Base-by-base conservation (phyloP, 2,888 invertebrate species). In the Andricus curvator region DNA sequence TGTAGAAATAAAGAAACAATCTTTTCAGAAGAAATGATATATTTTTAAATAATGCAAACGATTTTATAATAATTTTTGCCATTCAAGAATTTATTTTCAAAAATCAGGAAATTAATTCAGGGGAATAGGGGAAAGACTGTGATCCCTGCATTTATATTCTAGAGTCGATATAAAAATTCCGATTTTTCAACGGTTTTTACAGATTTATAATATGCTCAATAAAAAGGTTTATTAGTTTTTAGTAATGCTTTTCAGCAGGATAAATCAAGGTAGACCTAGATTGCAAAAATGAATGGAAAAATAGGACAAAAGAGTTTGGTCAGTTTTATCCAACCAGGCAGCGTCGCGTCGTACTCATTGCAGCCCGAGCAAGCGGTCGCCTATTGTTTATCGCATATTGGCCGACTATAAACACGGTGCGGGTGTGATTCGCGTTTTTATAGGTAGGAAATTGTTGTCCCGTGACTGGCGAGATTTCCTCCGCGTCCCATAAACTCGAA, bases 391-490 rank as follows among this genome's bases (percentile, higher is more conserved):
- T 88, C 83, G 83, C 80, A 77, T 82, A 83, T 83, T 82, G 82
- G 84, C 60, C 60, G 70, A 77, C 79, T 82, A 78, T 62, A 77
- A 82, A 83, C 68, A 78, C 80, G 64, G 74, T 67, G 78, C 80
- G 78, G 78, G 80, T 64, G 65, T 79, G 80, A 48, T 78, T 74
- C 79, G 82, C 78, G 79, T 84, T 77, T 84, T 84, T 84, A 83
- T 82, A 80, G 65, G 67, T 78, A 77, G 15, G 78, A 82, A 81
- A 87, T 83, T 84, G 81, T 83, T 79, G 70, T 81, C 66, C 41
- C 60, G 80, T 77, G 82, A 80, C 67, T 82, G 79, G 80, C 80
- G 82, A 85, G 87, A 87, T 87, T 87, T 87, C 88, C 86, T 86
- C 82, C 81, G 83, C 80, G 85, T 81, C 82, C 85, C 86, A 85